Evolutionary conservation across 2,113 vertebrate genomes (phyloP).

Genomic region (Psammodynastes pulverulentus): DNA sequence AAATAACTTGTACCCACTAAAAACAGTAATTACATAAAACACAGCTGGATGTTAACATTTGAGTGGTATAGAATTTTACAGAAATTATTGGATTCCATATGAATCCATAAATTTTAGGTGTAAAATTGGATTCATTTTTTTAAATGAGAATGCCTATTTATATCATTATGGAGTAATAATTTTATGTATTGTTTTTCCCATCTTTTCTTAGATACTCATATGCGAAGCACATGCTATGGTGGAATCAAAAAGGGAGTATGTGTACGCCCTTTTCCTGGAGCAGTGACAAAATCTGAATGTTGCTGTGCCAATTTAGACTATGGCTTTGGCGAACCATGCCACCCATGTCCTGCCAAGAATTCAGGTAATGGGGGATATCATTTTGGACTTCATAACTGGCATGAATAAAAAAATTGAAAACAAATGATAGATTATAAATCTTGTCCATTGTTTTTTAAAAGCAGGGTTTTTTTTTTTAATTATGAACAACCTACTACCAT

Average conservation of each 20-base stretch:
- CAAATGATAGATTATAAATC: neutral
- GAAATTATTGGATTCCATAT: neutral
- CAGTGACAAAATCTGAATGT: slow-evolving; percentile 77
- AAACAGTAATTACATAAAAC: neutral
- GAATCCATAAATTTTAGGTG: neutral
- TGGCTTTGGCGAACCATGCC: slow-evolving; percentile 75
- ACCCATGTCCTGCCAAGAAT: slow-evolving; percentile 71
- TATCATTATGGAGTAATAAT: slow-evolving; percentile 1
- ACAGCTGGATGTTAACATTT: neutral
- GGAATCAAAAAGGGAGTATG: slow-evolving; percentile 70
- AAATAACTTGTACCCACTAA: slow-evolving; percentile 4
- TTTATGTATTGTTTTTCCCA: neutral
- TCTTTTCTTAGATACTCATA: slow-evolving; percentile 67
- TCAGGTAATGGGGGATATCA: slow-evolving; percentile 62
- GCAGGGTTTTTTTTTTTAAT: neutral
- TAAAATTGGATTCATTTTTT: neutral
- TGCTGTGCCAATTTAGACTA: slow-evolving; percentile 76
- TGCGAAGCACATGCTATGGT: slow-evolving; percentile 79
- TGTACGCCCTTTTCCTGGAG: slow-evolving; percentile 68
- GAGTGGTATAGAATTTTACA: slow-evolving; percentile 9
- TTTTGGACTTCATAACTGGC: neutral
- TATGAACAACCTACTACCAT: neutral
- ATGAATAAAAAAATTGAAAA: neutral
- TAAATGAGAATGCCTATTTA: neutral
- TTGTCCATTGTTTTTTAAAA: neutral